Evolutionary conservation across 92 coral and sea anemone species (phyloP).

Genomic region (Pocillopora meandrina): DNA sequence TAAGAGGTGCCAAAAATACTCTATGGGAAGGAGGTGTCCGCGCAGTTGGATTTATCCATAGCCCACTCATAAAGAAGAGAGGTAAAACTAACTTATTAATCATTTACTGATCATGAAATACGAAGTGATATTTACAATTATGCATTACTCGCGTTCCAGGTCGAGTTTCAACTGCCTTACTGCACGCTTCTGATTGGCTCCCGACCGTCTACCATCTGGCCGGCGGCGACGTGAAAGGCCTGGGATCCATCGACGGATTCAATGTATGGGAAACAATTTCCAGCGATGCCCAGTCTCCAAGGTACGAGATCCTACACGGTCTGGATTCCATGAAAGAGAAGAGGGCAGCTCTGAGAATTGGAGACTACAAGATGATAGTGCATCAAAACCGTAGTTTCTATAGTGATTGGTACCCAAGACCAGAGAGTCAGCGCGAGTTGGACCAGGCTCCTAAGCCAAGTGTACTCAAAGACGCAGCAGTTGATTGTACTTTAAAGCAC

Average conservation of each 20-base stretch:
- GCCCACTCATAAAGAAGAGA: slow-evolving; percentile 86
- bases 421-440: slow-evolving; percentile 71
- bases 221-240: slow-evolving; percentile 71
- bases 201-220: slow-evolving; percentile 91
- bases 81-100: slow-evolving; percentile 37
- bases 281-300: slow-evolving; percentile 76
- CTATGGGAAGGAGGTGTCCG: slow-evolving; percentile 99
- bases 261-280: slow-evolving; percentile 90
- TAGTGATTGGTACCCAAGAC: slow-evolving; percentile 97
- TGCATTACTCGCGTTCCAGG: slow-evolving; percentile 49
- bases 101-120: not conserved
- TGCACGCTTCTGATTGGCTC: slow-evolving; percentile 96
- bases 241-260: slow-evolving; percentile 87
- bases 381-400: slow-evolving; percentile 86
- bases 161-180: slow-evolving; percentile 87
- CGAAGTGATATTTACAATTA: not conserved
- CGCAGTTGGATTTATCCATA: slow-evolving; percentile 96
- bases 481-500: slow-evolving; percentile 84
- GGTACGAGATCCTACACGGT: slow-evolving; percentile 97
- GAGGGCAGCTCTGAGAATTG: slow-evolving; percentile 92
- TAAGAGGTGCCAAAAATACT: slow-evolving; percentile 95
- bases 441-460: slow-evolving; percentile 72
- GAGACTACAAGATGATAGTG: slow-evolving; percentile 89
- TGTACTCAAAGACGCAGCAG: slow-evolving; percentile 58
- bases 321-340: slow-evolving; percentile 81